Conservation (phyloP, 1,140 invertebrate genomes). For the Euborellia annulipes region DNA sequence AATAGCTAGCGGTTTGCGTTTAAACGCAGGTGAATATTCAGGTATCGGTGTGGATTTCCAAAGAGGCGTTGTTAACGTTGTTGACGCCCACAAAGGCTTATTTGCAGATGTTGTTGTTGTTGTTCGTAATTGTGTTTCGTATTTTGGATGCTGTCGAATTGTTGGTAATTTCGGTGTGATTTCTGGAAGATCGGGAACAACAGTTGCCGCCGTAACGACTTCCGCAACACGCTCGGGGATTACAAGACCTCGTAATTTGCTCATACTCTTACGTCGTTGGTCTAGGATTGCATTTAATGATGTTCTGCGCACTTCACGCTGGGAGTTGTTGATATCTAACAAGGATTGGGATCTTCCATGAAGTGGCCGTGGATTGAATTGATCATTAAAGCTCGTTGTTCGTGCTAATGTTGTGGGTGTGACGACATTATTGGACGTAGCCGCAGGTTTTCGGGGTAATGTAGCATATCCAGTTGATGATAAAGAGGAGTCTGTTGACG, state of each 20-base stretch:
- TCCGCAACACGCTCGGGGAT: slow-evolving; percentile 57
- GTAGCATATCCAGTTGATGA: slow-evolving; percentile 24
- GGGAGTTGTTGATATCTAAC: slow-evolving; percentile 28
- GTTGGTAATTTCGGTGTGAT: slow-evolving; percentile 35
- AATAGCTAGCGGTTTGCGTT: slow-evolving; percentile 52
- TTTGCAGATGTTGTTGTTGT: neutral
- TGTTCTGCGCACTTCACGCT: slow-evolving; percentile 28
- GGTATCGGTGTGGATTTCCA: slow-evolving; percentile 28
- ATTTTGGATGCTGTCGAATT: neutral
- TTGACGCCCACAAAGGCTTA: neutral
- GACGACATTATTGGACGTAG: slow-evolving; percentile 11
- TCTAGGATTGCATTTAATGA: slow-evolving; percentile 53
- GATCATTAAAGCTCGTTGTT: slow-evolving; percentile 9
- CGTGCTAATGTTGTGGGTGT: neutral
- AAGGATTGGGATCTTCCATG: slow-evolving; percentile 31
- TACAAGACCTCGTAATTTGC: slow-evolving; percentile 66
- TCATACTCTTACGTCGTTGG: slow-evolving; percentile 59
- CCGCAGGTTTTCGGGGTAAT: slow-evolving; percentile 11
- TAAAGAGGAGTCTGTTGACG: too few species aligned
- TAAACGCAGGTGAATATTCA: slow-evolving; percentile 72
- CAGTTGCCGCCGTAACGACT: slow-evolving; percentile 28
- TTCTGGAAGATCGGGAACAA: slow-evolving; percentile 54
- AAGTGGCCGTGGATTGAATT: slow-evolving; percentile 16
- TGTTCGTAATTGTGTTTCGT: slow-evolving; percentile 1
- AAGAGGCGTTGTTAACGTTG: neutral